These are phyloP conservation scores for Petromus typicus DNA, from an alignment of 2,113 vertebrate genomes.

Conservation along the genomic window DNA sequence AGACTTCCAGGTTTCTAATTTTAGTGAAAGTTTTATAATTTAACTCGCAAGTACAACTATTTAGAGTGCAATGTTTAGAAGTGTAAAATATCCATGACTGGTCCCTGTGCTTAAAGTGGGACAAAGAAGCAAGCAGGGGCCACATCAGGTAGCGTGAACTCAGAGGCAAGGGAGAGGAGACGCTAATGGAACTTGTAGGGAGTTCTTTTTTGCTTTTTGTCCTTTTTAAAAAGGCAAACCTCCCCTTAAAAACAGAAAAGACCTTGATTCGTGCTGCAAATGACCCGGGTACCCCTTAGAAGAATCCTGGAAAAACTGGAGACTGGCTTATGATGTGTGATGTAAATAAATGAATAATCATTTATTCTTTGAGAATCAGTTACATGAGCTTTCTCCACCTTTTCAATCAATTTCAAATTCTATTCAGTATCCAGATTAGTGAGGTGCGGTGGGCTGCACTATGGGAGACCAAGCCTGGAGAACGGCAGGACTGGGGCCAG, in stretches of 20 bases:
- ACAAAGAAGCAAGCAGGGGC: background rate
- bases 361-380: conserved; percentile 45
- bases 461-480: background rate
- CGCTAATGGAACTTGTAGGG: background rate
- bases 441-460: background rate
- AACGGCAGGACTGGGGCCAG: background rate
- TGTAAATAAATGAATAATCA: conserved; percentile 52
- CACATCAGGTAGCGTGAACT: background rate
- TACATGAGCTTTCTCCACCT: background rate
- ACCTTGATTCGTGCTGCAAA: conserved; percentile 47
- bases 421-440: background rate
- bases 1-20: conserved; percentile 60
- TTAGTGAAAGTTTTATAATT: conserved; percentile 68
- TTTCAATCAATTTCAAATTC: conserved; percentile 58
- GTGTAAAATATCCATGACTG: conserved; percentile 43
- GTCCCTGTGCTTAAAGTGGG: background rate
- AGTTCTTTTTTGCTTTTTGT: background rate
- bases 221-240: background rate
- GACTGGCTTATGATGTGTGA: background rate
- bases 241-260: conserved; percentile 51
- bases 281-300: conserved; percentile 27
- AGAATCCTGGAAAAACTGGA: background rate
- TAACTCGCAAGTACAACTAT: conserved; percentile 58
- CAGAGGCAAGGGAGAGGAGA: conserved; percentile 11
- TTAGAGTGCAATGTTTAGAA: conserved; percentile 68